These are phyloP conservation scores for Notiomystis cincta DNA, from an alignment of 2,113 vertebrate species.

Conservation along the genomic window DNA sequence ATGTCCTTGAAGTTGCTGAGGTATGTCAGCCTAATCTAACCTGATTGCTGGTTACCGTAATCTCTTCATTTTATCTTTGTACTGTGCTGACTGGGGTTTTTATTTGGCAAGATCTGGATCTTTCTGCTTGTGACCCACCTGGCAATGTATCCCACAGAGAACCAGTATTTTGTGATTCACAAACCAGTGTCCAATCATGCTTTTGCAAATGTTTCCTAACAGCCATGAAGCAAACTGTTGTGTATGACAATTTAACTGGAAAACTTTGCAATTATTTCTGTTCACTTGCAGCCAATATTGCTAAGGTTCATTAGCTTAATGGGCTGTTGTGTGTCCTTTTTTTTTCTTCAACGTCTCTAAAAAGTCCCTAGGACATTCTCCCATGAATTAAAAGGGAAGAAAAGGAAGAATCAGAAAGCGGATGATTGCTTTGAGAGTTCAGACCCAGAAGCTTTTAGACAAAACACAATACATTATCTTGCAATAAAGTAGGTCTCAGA, in stretches of 20 bases:
- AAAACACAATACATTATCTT: neutral
- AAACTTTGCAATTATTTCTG: conserved; percentile 29
- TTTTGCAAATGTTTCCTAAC: neutral
- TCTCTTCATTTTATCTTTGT: neutral
- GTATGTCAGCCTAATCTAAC: neutral
- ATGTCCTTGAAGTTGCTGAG: neutral
- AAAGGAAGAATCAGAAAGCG: neutral
- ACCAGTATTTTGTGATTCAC: neutral
- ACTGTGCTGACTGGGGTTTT: neutral
- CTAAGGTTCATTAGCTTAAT: conserved; percentile 26
- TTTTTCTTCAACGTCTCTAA: neutral
- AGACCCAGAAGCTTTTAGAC: conserved; percentile 4
- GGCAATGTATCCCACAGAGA: neutral
- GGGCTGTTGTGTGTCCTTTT: neutral
- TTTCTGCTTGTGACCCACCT: neutral
- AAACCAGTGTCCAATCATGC: neutral
- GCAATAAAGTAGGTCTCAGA: neutral
- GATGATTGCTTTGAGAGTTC: conserved; percentile 17
- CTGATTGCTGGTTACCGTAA: neutral
- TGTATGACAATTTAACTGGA: conserved; percentile 16
- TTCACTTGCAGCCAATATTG: neutral
- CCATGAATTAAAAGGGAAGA: neutral
- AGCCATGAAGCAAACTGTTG: neutral
- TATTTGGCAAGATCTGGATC: neutral
- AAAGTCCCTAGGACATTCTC: neutral